These are phyloP conservation scores for Tragelaphus buxtoni DNA, from an alignment of 2,113 vertebrate species.

Conservation along the genomic window DNA sequence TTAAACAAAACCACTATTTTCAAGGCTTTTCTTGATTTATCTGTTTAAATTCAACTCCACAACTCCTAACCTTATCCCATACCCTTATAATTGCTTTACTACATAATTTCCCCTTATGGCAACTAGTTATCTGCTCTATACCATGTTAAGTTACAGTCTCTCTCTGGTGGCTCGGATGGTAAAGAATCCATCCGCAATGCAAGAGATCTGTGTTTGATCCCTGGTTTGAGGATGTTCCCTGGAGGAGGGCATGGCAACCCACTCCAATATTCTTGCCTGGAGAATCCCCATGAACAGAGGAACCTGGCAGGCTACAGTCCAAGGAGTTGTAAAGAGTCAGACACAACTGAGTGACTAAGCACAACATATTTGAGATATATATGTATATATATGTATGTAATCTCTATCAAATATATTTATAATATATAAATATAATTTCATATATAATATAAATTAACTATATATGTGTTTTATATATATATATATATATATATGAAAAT, in stretches of 20 bases:
- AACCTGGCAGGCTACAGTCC: too few relatives aligned
- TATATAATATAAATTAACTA: background rate
- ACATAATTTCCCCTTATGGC: background rate
- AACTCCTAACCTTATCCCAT: background rate
- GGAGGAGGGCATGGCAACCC: background rate
- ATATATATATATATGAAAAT: background rate
- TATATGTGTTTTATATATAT: background rate
- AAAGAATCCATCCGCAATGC: background rate
- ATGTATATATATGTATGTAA: background rate
- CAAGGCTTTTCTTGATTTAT: background rate
- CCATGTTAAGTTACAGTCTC: background rate
- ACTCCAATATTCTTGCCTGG: background rate
- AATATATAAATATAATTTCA: background rate
- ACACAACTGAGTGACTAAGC: background rate
- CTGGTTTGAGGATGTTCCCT: background rate
- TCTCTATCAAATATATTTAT: background rate
- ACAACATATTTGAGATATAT: background rate
- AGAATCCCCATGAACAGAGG: background rate
- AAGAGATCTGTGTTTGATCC: background rate
- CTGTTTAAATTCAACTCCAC: background rate
- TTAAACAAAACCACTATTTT: background rate
- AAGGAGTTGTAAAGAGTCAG: background rate
- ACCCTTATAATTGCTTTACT: background rate
- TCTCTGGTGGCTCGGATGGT: fast-evolving
- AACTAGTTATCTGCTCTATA: background rate